Evolutionary conservation across 2,113 vertebrate genomes (phyloP), one percentile per base, ranked within the genome.

Genomic region (Esox niger): DNA sequence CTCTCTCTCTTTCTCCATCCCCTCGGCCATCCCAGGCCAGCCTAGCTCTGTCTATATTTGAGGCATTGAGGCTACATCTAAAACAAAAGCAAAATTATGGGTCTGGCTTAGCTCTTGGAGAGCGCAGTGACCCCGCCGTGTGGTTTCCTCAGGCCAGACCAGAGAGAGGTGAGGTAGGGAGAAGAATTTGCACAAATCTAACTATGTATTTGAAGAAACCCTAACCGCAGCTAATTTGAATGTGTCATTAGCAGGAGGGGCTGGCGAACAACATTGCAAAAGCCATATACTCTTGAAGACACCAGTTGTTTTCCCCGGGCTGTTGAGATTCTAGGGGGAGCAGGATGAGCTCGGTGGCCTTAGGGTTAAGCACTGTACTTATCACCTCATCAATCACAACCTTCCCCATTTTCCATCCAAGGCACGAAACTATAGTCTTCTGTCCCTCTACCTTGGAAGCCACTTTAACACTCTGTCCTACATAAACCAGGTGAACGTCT

Each of bases 21-120:
- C 61, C 57, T 56, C 73, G 86, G 89, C 84, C 85, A 89, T 89
- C 87, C 85, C 87, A 89, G 73, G 77, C 82, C 79, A 79, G 79
- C 74, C 55, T 31, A 59, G 70, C 83, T 77, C 75, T 68, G 79
- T 86, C 86, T 89, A 88, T 89, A 90, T 91, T 89, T 88, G 85
- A 91, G 84, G 84, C 83, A 87, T 79, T 90, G 87, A 89, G 88
- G 89, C 87, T 84, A 87, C 82, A 85, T 85, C 84, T 89, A 85
- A 91, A 92, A 92, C 91, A 92, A 93, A 93, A 91, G 90, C 88
- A 89, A 89, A 92, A 91, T 92, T 90, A 91, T 90, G 88, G 88
- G 86, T 91, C 90, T 92, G 91, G 90, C 89, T 91, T 90, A 88
- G 87, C 89, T 74, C 76, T 78, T 69, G 76, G 75, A 85, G 74